These are phyloP conservation scores for Aphaenogaster floridana DNA, from an alignment of 1,140 invertebrate genomes.

Conservation along the genomic window DNA sequence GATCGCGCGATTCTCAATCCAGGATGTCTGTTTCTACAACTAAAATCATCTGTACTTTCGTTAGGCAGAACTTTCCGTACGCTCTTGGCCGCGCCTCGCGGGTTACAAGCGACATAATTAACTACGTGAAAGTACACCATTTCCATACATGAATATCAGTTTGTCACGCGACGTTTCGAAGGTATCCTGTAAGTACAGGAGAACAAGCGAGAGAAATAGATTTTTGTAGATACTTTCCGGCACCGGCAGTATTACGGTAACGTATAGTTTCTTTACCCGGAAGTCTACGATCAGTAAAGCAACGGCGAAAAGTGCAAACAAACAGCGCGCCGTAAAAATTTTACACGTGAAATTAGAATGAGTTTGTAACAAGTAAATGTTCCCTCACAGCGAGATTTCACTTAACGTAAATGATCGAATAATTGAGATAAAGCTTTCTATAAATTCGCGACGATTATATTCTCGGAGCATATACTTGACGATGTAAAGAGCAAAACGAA, in stretches of 20 bases:
- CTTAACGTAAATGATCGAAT: slow-evolving; percentile 21
- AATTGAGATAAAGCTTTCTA: slow-evolving; percentile 23
- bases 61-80: slow-evolving; percentile 44
- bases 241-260: neutral
- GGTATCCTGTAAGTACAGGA: neutral
- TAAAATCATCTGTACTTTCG: slow-evolving; percentile 29
- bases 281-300: neutral
- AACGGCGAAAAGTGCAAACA: neutral
- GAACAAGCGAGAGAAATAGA: neutral
- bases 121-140: slow-evolving; percentile 61
- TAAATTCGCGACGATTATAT: slow-evolving; percentile 41
- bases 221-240: slow-evolving; percentile 39
- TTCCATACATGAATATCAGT: slow-evolving; percentile 56
- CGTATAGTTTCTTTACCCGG: neutral
- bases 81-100: slow-evolving; percentile 40
- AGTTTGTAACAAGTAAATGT: neutral
- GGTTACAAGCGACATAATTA: slow-evolving; percentile 63
- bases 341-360: neutral
- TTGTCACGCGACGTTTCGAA: slow-evolving; percentile 64
- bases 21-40: slow-evolving; percentile 2
- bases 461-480: neutral
- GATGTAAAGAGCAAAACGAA: slow-evolving; percentile 17
- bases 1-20: neutral
- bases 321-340: slow-evolving; percentile 30
- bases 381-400: neutral